Percentiles rank a stretch among this genome's conserved stretches.
These are phyloP conservation scores for Campopleginae sp. DNA, from an alignment of 2,888 invertebrate genomes.

Conservation along the genomic window DNA sequence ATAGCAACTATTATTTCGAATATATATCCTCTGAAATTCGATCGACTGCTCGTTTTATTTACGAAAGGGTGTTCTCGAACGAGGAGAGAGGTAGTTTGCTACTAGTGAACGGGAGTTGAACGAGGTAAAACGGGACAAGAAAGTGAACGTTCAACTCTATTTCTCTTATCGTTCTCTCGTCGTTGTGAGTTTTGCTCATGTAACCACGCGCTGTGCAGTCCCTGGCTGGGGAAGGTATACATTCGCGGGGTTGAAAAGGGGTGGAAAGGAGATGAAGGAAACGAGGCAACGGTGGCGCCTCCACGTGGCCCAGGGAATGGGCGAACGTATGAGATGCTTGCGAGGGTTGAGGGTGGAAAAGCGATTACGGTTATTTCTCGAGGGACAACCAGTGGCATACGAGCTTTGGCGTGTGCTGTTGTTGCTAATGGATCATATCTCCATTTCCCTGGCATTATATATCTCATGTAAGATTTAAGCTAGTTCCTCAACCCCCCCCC, in stretches of 20 bases:
- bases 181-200: conserved; percentile 46
- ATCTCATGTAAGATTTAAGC: conserved; percentile 78
- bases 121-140: conserved; percentile 48
- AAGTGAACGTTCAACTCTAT: conserved; percentile 61
- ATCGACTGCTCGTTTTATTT: conserved; percentile 45
- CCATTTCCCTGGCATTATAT: conserved; percentile 79
- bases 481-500: conserved; percentile 31
- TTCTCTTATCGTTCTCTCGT: conserved; percentile 56
- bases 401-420: conserved; percentile 68
- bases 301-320: conserved; percentile 31
- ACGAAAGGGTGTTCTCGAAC: conserved; percentile 37
- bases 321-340: conserved; percentile 36
- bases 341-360: conserved; percentile 71
- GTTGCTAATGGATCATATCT: conserved; percentile 80
- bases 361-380: conserved; percentile 81
- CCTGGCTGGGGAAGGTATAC: conserved; percentile 21
- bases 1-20: conserved; percentile 29
- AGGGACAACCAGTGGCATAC: conserved; percentile 73
- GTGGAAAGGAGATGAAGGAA: conserved; percentile 18
- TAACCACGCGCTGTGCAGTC: conserved; percentile 20
- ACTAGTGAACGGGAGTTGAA: conserved; percentile 33
- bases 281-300: conserved; percentile 29
- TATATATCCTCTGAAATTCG: conserved; percentile 25
- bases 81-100: conserved; percentile 39
- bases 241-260: neutral